Conservation (phyloP, 2,797 vertebrate species). For the Neomorphus geoffroyi region DNA sequence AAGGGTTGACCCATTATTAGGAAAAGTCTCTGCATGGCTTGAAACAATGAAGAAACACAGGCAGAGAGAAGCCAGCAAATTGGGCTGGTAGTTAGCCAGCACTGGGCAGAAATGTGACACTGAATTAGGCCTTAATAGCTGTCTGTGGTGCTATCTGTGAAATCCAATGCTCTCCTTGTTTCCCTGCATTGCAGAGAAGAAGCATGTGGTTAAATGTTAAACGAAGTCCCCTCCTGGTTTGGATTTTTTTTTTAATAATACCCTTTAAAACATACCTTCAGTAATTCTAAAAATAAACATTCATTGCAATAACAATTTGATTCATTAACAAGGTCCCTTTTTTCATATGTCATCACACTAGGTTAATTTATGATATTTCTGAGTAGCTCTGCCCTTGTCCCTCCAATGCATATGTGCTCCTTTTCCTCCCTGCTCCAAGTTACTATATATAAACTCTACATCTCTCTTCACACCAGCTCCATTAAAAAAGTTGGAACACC, state of each 20-base stretch:
- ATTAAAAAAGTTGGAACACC: background rate
- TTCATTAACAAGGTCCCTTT: background rate
- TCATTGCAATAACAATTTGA: background rate
- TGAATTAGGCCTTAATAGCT: slow-evolving; percentile 79
- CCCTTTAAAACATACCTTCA: background rate
- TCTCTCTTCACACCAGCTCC: background rate
- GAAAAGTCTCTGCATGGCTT: slow-evolving; percentile 76
- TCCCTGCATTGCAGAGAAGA: slow-evolving; percentile 46
- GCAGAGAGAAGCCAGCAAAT: slow-evolving; percentile 75
- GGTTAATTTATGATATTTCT: slow-evolving; percentile 59
- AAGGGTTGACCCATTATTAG: slow-evolving; percentile 81
- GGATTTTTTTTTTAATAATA: background rate
- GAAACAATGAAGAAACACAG: slow-evolving; percentile 80
- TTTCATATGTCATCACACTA: slow-evolving; percentile 9
- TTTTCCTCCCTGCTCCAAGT: slow-evolving; percentile 21
- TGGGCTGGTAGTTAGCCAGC: slow-evolving; percentile 75
- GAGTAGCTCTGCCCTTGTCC: slow-evolving; percentile 34
- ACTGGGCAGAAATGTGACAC: slow-evolving; percentile 77
- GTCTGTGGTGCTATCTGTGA: slow-evolving; percentile 75
- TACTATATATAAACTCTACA: slow-evolving; percentile 16
- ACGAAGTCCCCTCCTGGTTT: background rate
- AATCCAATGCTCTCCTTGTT: slow-evolving; percentile 70
- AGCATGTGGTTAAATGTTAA: slow-evolving; percentile 46
- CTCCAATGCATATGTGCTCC: background rate
- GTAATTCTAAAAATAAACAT: slow-evolving; percentile 21